Conservation (phyloP, 2,113 vertebrate genomes). For the Prinia subflava region DNA sequence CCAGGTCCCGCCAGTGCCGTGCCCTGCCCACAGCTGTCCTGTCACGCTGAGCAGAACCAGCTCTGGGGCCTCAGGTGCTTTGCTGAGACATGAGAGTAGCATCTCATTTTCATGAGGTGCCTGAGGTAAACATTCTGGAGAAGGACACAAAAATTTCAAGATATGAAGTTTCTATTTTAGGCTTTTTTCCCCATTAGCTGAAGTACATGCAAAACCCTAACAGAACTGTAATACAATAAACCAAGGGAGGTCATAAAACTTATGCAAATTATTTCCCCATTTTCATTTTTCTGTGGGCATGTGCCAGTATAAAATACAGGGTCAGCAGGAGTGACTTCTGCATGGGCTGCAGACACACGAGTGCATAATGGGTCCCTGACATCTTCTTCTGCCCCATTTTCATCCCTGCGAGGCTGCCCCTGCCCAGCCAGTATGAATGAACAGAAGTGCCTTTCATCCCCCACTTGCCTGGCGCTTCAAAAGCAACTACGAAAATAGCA, state of each 20-base stretch:
- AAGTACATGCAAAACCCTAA: background rate
- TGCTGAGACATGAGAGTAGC: background rate
- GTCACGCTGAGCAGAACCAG: background rate
- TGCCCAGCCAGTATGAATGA: slow-evolving; percentile 80
- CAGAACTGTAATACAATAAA: background rate
- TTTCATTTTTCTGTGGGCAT: background rate
- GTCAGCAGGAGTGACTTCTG: background rate
- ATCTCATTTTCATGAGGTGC: background rate
- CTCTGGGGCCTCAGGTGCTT: background rate
- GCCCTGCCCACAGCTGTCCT: background rate
- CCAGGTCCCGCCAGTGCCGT: accelerated
- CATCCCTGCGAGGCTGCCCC: background rate
- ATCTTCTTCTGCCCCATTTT: slow-evolving; percentile 8
- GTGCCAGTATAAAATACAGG: background rate
- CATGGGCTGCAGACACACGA: background rate
- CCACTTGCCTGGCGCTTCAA: slow-evolving; percentile 75
- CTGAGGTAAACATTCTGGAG: background rate
- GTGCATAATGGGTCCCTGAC: background rate
- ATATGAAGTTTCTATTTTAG: background rate
- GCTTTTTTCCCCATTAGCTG: background rate
- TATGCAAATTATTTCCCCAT: background rate
- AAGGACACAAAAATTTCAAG: background rate
- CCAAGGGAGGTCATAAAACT: background rate
- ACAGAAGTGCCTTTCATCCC: slow-evolving; percentile 79
- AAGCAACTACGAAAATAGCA: slow-evolving; percentile 86